A percentile compares a stretch with the other conserved stretches of the same genome.
Conservation (phyloP, 1,140 invertebrate species). For the Popillia japonica region DNA sequence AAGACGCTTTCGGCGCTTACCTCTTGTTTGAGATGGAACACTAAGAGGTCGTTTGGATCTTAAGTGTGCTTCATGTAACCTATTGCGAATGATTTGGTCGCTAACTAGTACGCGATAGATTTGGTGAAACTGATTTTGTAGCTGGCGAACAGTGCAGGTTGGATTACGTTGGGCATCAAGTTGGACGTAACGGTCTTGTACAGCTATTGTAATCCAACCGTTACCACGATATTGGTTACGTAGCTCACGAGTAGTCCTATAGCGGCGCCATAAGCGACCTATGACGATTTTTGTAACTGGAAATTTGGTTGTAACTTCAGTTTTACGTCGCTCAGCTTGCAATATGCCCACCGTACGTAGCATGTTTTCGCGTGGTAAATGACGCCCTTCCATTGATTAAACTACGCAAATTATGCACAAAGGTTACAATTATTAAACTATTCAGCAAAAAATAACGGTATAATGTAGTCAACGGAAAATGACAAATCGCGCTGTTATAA, state of each 20-base stretch:
- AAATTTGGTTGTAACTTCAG: conserved; percentile 32
- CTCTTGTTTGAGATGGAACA: no score
- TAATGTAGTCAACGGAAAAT: no score
- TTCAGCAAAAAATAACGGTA: not conserved
- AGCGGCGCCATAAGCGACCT: conserved; percentile 36
- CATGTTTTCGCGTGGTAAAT: conserved; percentile 22
- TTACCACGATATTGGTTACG: conserved; percentile 34
- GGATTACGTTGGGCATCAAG: conserved; percentile 10
- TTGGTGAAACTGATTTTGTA: no score
- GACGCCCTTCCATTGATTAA: no score
- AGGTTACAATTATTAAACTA: conserved; percentile 33
- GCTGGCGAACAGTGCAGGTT: no score
- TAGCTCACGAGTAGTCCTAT: conserved; percentile 14
- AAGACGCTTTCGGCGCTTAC: no score
- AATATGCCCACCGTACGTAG: conserved; percentile 6
- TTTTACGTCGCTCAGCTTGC: conserved; percentile 25
- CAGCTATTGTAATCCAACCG: conserved; percentile 29
- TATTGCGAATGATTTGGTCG: no score
- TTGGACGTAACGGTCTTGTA: conserved; percentile 32
- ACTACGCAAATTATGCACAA: conserved; percentile 36
- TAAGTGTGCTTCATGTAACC: no score
- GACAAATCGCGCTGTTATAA: no score
- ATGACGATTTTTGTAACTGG: conserved; percentile 30
- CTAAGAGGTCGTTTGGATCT: no score
- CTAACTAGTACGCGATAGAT: no score